phyloP scores from a whole-genome alignment of 2,797 vertebrate genomes.

The Onychomys leucogaster region DNA sequence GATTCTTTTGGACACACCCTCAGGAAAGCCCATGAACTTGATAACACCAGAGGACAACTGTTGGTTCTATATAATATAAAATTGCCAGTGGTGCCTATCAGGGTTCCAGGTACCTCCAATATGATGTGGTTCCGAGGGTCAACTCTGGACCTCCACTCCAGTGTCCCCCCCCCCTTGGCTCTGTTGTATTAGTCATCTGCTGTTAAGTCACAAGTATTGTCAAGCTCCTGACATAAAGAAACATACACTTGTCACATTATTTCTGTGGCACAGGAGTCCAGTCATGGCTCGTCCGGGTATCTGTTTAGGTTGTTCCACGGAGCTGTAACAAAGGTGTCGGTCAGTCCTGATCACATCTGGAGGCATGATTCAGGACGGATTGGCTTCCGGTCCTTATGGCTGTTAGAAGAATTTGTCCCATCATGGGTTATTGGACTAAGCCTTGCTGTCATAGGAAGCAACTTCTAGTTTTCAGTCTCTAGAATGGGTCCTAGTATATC shows the following conservation, averaged over 20 bases:
- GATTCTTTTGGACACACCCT: conserved; percentile 1
- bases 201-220: not conserved
- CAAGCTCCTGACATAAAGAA: not conserved
- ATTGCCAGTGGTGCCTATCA: not conserved
- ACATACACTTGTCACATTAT: not conserved
- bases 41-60: not conserved
- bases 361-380: not conserved
- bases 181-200: not conserved
- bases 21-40: not conserved
- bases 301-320: not conserved
- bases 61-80: not conserved
- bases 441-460: not conserved
- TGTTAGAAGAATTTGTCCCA: conserved; percentile 1
- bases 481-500: not conserved
- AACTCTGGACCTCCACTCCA: not conserved
- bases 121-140: not conserved
- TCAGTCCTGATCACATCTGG: not conserved
- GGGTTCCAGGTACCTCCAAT: not conserved
- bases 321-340: not conserved
- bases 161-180: not conserved
- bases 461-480: not conserved
- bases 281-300: not conserved
- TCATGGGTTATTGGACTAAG: not conserved
- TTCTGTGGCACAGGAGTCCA: not conserved
- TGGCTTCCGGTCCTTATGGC: not conserved